Evolutionary conservation across 2,113 vertebrate genomes (phyloP).

Genomic region (Urocynchramus pylzowi): DNA sequence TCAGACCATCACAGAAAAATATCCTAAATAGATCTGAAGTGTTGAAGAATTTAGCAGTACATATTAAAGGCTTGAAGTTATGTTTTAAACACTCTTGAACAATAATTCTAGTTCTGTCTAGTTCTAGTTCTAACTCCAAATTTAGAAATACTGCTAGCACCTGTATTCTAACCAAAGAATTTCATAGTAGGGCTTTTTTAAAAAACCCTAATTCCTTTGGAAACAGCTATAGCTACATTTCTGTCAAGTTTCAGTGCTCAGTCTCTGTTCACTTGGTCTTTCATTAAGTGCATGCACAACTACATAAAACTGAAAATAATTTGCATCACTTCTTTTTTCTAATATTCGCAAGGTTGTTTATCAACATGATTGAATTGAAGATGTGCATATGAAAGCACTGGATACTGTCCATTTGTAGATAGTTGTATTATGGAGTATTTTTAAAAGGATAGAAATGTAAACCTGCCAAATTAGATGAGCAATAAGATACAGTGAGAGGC

Average conservation of each 20-base stretch:
- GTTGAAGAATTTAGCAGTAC: not conserved
- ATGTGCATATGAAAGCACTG: not conserved
- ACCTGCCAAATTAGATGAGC: conserved; percentile 61
- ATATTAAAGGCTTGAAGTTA: not conserved
- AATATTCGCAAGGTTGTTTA: not conserved
- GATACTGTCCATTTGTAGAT: conserved; percentile 33
- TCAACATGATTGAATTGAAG: not conserved
- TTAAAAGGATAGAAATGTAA: not conserved
- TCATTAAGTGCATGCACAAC: not conserved
- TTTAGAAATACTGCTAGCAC: conserved; percentile 41
- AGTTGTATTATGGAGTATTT: conserved; percentile 48
- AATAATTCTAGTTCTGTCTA: not conserved
- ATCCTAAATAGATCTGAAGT: not conserved
- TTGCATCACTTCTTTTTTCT: not conserved
- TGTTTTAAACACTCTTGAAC: not conserved
- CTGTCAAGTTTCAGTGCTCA: conserved; percentile 17
- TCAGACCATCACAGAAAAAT: not conserved
- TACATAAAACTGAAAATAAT: conserved; percentile 22
- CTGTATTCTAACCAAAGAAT: conserved; percentile 76
- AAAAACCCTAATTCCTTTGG: conserved; percentile 21
- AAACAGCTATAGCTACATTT: not conserved
- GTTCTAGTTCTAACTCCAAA: conserved; percentile 32
- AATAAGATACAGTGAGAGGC: conserved; percentile 63
- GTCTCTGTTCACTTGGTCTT: not conserved
- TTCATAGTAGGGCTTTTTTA: conserved; percentile 30